Evolutionary conservation across 2,888 invertebrate genomes (phyloP), one percentile per base, ranked within the genome.

Genomic region (Acleris cristana): DNA sequence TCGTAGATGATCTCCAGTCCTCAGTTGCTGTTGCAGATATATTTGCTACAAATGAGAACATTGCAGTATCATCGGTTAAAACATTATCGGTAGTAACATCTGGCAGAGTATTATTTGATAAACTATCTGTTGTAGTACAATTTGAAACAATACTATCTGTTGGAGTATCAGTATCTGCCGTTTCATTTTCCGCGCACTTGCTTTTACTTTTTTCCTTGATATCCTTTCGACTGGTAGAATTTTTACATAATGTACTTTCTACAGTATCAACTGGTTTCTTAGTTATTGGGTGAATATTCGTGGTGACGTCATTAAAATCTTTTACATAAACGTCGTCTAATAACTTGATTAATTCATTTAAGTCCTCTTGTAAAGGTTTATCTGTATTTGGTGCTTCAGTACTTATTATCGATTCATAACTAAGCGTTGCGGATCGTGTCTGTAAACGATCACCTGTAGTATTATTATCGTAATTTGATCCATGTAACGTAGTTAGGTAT

Each of bases 331-430:
- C 26, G 49, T 71, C 76, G 6, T 73, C 74, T 19, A 81, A 71
- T 60, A 83, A 66, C 64, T 77, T 78, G 14, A 80, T 71, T 0
- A 84, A 72, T 55, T 80, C 74, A 53, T 79, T 74, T 18, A 84
- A 69, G 26, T 77, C 72, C 1, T 40, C 21, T 6, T 69, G 58
- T 30, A 58, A 19, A 21, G 57, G 34, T 44, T 70, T 26, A 44
- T 69, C 49, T 45, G 64, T 52, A 34, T 18, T 30, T 48, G 49
- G 49, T 16, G 26, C 40, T 2, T 12, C n/a, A 12, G 21, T 48
- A 30, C 21, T 26, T 16, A 16, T 45, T n/a, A 7, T 8, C 4
- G 18, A 18, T 48, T n/a, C 18, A n/a, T n/a, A 16, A 8, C 18
- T 14, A 4, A 14, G 12, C 14, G 12, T 4, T 14, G 40, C 40